Evolutionary conservation across 2,888 invertebrate genomes (phyloP), one percentile per base, ranked within the genome.

Genomic region (Chrysomela aeneicollis): DNA sequence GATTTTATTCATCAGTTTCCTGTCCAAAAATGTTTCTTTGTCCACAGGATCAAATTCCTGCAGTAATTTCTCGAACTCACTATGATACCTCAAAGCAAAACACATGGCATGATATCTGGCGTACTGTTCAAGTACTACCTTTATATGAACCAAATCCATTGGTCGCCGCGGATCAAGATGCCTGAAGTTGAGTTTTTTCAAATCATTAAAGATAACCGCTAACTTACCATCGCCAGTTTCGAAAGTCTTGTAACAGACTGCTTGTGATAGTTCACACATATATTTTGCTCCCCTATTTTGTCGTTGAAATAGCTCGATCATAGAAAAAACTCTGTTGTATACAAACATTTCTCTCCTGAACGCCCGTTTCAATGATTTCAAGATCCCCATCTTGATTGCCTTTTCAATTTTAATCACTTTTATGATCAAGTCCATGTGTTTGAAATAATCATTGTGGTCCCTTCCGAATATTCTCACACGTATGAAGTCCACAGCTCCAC

Each of bases 91-190:
- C 3, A 63, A 50, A 1, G 61, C 59, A 46, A 65, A 63, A 1
- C 63, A 59, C 22, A 55, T 17, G 1, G 65, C 65, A 21, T 68
- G 68, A 2, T 65, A 50, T 46, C 59, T 52, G 0, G 62, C 65
- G 59, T 46, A 46, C 26, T 17, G 6, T 19, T 49, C 21, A 63
- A 47, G 42, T 15, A 42, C 42, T 1, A 6, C n/a, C 6, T 42
- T 42, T 15, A 42, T 42, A 15, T 42, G n/a, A 3, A 15, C 4
- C 6, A 42, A 4, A 42, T 15, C 15, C 42, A 42, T 42, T 3
- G 42, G 42, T 42, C 12, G 9, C 6, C 15, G 1, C 15, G 42
- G n/a, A 18, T 32, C 22, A 15, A 35, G 12, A 17, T 15, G 10
- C n/a, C 8, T 37, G 47, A 59, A 68, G 8, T 65, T 63, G 10